Evolutionary conservation across 1,140 invertebrate genomes (phyloP), one percentile per base, ranked within the genome.

Genomic region (Meteorus sp.): DNA sequence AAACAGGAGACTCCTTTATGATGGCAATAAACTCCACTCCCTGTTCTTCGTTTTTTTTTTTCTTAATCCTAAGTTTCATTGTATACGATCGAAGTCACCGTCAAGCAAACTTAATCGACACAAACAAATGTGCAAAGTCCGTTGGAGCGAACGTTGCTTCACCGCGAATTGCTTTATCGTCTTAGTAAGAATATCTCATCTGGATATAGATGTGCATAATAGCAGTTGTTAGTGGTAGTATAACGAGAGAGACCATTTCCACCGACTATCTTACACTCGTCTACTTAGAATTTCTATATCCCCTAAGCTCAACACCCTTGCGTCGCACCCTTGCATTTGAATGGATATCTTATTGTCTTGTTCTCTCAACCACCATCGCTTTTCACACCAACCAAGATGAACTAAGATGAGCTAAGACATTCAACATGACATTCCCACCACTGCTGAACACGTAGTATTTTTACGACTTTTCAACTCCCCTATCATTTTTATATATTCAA

Each of bases 181-280:
- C 54, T n/a, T n/a, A n/a, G n/a, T n/a, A n/a, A n/a, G n/a, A n/a
- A n/a, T n/a, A n/a, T n/a, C n/a, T n/a, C 44, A 20, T 33, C 35
- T n/a, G 50, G 31, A 55, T 50, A 61, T 56, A 47, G 47, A 27
- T 53, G 50, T 45, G 53, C 53, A 56, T 56, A 61, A 61, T 61
- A 54, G 45, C 45, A 61, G 53, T 61, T 61, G 47, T 20, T 20
- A 29, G 56, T 52, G 47, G 53, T 47, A 33, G 59, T 56, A 61
- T 56, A n/a, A n/a, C n/a, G n/a, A 48, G 45, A 55, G 56, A 55
- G 53, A 29, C 55, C 22, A 37, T 45, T 61, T 56, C 56, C 27
- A 43, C 57, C 17, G 4, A 56, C 54, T 15, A 33, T 56, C n/a
- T n/a, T 41, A 25, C 29, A 51, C 43, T 60, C 35, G 50, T 23